Evolutionary conservation across 2,888 invertebrate genomes (phyloP), one percentile per base, ranked within the genome.

Genomic region (Caenorhabditis auriculariae): DNA sequence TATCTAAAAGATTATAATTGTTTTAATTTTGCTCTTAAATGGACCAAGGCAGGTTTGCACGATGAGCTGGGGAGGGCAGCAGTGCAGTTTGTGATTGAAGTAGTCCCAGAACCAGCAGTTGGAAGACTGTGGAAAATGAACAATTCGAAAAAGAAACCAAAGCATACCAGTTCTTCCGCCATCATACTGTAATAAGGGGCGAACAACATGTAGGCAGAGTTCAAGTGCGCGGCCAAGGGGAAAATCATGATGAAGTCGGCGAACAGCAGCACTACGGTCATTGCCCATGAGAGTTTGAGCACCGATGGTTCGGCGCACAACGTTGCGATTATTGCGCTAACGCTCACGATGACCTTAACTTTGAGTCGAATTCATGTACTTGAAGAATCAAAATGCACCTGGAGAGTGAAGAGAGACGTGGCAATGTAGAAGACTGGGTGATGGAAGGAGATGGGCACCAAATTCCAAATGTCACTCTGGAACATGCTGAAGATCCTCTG

Each of bases 31-130:
- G n/a, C n/a, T n/a, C n/a, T n/a, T n/a, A n/a, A n/a, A n/a, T n/a
- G n/a, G n/a, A n/a, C n/a, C n/a, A n/a, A n/a, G n/a, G n/a, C n/a
- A n/a, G n/a, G n/a, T n/a, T n/a, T n/a, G n/a, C n/a, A n/a, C n/a
- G n/a, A n/a, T n/a, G n/a, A n/a, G n/a, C n/a, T n/a, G n/a, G 9
- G 62, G 51, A 24, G 66, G 66, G 15, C 66, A 66, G 32, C 60
- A 63, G 0, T 37, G 9, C 0, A 63, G 28, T 1, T 43, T 17
- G 9, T 49, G 44, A 23, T 49, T 50, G 1, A 52, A 49, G 15
- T 53, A 21, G 29, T 55, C 54, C 57, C 62, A 66, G 1, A 58
- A 45, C 2, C 45, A n/a, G 23, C 66, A 66, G 19, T 47, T 26
- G n/a, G n/a, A n/a, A n/a, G n/a, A n/a, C n/a, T n/a, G n/a, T n/a